Base-by-base conservation (phyloP, 2,888 invertebrate species). In the Balanococcus diminutus region DNA sequence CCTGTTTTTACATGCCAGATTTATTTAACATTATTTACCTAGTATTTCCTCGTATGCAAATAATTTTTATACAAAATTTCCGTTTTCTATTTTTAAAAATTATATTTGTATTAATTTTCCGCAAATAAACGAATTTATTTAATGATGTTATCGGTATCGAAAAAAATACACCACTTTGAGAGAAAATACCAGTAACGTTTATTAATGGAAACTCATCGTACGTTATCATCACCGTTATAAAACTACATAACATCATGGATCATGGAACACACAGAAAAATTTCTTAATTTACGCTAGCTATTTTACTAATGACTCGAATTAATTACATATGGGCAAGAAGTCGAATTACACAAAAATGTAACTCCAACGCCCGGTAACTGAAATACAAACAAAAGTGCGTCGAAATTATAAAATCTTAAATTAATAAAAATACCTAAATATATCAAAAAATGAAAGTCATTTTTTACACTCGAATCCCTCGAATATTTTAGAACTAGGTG, bases 41-140 rank as follows among this genome's bases (percentile, higher is more conserved):
- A 79, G n/a, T 36, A 56, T 79, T 79, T 79, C 36, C 19, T 14
- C n/a, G 32, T 28, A 36, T 6, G 28, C 75, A 79, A 36, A 36
- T 36, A 79, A 79, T 79, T 79, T 79, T 36, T 79, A 11, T 79
- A 79, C 75, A 79, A 79, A 79, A 36, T 79, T 79, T 36, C 28
- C 75, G 67, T 79, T 79, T 79, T 28, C 19, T 79, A 79, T 79
- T 79, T 79, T 36, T 19, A 79, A 79, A 36, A 79, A 67, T 67
- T 67, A 16, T 67, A 67, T 67, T 67, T 67, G 67, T 67, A 67
- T 67, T 67, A 67, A 67, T 67, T 67, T 67, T 3, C 67, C 28
- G 67, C 67, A 67, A 67, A 28, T 67, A 67, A 3, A 67, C 28
- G 25, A 61, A 16, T 61, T 61, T 61, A 25, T 25, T 61, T 42